A percentile compares a stretch with the other conserved stretches of the same genome.
phyloP scores from a whole-genome alignment of 2,888 invertebrate genomes.

The Dioctria linearis region DNA sequence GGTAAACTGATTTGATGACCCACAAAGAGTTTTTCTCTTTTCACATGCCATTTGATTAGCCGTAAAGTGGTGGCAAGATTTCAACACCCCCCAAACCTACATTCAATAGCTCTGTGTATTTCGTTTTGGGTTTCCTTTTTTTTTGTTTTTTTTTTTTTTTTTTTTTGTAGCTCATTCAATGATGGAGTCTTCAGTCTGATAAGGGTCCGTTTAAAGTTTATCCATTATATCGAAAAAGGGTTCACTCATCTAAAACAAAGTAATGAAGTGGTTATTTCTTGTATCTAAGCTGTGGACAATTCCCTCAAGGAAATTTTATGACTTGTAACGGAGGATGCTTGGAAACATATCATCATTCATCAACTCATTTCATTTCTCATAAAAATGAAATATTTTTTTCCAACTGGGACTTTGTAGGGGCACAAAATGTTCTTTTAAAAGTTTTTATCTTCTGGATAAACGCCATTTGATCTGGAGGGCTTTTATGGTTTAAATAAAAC shows the following conservation, averaged over 20 bases:
- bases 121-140: not conserved
- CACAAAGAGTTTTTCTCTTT: slow-evolving; percentile 54
- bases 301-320: slow-evolving; percentile 27
- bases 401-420: too few species aligned
- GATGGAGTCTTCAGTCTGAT: slow-evolving; percentile 34
- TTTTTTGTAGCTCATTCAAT: not conserved
- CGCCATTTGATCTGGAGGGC: too few species aligned
- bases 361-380: slow-evolving; percentile 23
- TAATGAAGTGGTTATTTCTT: slow-evolving; percentile 52
- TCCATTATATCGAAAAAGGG: slow-evolving; percentile 42
- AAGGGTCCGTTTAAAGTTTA: slow-evolving; percentile 46
- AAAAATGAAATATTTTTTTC: slow-evolving; percentile 19
- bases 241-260: slow-evolving; percentile 41
- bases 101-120: not conserved
- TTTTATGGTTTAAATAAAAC: too few species aligned
- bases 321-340: slow-evolving; percentile 4
- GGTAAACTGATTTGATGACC: slow-evolving; percentile 58
- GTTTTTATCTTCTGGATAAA: too few species aligned
- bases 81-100: not conserved
- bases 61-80: slow-evolving; percentile 38
- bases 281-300: slow-evolving; percentile 13
- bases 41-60: slow-evolving; percentile 53
- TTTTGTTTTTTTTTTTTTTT: not conserved
- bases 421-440: too few species aligned
- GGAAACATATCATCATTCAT: not conserved